Base-by-base conservation (phyloP, 2,113 vertebrate species). In the Grantiella picta region DNA sequence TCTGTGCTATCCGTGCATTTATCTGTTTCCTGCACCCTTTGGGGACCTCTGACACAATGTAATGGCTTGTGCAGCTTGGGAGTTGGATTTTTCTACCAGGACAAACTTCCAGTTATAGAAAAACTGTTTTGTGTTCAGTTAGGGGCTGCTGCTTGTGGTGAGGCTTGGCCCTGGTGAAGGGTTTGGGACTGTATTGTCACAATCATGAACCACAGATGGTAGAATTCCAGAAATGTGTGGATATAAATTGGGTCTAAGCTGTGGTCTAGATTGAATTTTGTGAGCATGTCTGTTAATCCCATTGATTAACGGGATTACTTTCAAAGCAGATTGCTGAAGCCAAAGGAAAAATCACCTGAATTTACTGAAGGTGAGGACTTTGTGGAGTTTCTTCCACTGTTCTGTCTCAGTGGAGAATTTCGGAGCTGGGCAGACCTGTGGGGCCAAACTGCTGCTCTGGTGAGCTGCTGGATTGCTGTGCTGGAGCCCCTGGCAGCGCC, bases 11-110 rank as follows among this genome's bases (percentile, higher is more conserved):
- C 57, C 3, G 59, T 2, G 0, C n/a, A 21, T 85, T 87, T 92
- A 57, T 92, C 73, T 73, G 15, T 44, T 91, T 91, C 91, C 86
- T 94, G 94, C 28, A 9, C 71, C 94, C 91, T 72, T 66, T 73
- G 82, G 84, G 79, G 59, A 77, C 18, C 31, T 27, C 15, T 27
- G 38, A 52, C 87, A 79, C 86, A 82, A 60, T 86, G 53, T 3
- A 64, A 36, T 31, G 70, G 12, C 10, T 79, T 72, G 57, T 85
- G 81, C 87, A 66, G 75, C 90, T 77, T 8, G 5, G 78, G 64
- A 91, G 21, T 59, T n/a, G 53, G 61, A 38, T 61, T 95, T 63
- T 94, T 61, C 52, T 63, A 45, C 19, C 70, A 71, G 80, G 27
- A 66, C 53, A 69, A 82, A 82, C 70, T 87, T 60, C 63, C 63